phyloP scores from a whole-genome alignment of 2,888 invertebrate genomes.

The Sinopyrophorus schimmeli region DNA sequence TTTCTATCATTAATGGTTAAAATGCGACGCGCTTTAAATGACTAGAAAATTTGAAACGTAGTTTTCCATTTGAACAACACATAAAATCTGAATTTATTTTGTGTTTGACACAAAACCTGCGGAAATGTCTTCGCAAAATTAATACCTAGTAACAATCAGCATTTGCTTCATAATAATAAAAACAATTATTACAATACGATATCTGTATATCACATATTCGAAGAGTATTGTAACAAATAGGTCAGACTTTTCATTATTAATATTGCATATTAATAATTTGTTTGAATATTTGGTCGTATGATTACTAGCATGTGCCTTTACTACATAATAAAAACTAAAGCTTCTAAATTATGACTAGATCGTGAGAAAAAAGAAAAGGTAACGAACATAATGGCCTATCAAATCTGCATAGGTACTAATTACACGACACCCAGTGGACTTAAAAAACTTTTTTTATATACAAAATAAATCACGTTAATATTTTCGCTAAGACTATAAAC shows the following conservation, averaged over 20 bases:
- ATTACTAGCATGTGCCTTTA: slow-evolving; percentile 42
- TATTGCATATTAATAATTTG: slow-evolving; percentile 42
- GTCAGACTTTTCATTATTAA: slow-evolving; percentile 49
- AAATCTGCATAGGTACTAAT: background rate
- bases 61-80: too few species aligned
- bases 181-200: slow-evolving; percentile 41
- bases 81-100: too few species aligned
- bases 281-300: slow-evolving; percentile 42
- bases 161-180: slow-evolving; percentile 23
- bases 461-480: too few species aligned
- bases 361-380: slow-evolving; percentile 20
- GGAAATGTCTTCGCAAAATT: too few species aligned
- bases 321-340: slow-evolving; percentile 34
- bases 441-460: too few species aligned
- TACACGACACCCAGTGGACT: too few species aligned
- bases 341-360: slow-evolving; percentile 25
- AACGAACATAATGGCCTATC: slow-evolving; percentile 9
- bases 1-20: too few species aligned
- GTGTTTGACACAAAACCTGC: too few species aligned
- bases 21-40: too few species aligned
- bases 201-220: slow-evolving; percentile 46
- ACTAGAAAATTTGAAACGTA: too few species aligned
- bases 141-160: slow-evolving; percentile 17
- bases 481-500: too few species aligned
- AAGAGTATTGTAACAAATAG: slow-evolving; percentile 44